Evolutionary conservation across 35 echinoderm and acorn worm genomes (phyloP), one percentile per base, ranked within the genome.

Genomic region (Anneissia japonica): DNA sequence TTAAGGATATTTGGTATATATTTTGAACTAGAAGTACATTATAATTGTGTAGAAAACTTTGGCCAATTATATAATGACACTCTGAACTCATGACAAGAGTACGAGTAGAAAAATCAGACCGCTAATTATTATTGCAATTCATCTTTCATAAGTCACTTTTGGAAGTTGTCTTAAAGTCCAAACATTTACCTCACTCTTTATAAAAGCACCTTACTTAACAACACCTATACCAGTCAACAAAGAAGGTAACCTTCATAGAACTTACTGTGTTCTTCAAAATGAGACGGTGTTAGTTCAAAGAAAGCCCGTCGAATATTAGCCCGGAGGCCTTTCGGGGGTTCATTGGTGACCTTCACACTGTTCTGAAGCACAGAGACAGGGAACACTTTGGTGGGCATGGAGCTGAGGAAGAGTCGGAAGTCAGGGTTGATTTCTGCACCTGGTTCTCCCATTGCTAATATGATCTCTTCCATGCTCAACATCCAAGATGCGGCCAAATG

Each of bases 261-360:
- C 95, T 93, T 76, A 98, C 95, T 98, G 37, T 98, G 95, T 76
- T 98, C 95, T 64, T 98, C 95, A 84, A 98, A 98, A 40, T 86
- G 55, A 28, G 91, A 46, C 0, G 85, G 35, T 36, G 88, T 93
- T 16, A 98, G 86, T 46, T 98, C 95, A 55, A 86, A 93, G 95
- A 98, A 98, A 31, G 95, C 95, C 51, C 95, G 75, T 16, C 89
- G 84, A 26, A 93, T 84, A 76, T 98, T 98, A 73, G 95, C 92
- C 46, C 95, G 81, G 3, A 98, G 91, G 17, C 95, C 95, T 74
- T 98, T 98, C 14, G 95, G 95, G 34, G 95, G 95, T 72, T 98
- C 95, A 45, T 98, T 98, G 86, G 95, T 98, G 37, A 98, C 95
- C 81, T 98, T 98, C 51, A 98, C 95, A 75, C 95, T 98, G 95